A percentile compares a stretch with the other conserved stretches of the same genome.
These are phyloP conservation scores for Coregonus sp. DNA, from an alignment of 2,797 vertebrate genomes.

Conservation along the genomic window DNA sequence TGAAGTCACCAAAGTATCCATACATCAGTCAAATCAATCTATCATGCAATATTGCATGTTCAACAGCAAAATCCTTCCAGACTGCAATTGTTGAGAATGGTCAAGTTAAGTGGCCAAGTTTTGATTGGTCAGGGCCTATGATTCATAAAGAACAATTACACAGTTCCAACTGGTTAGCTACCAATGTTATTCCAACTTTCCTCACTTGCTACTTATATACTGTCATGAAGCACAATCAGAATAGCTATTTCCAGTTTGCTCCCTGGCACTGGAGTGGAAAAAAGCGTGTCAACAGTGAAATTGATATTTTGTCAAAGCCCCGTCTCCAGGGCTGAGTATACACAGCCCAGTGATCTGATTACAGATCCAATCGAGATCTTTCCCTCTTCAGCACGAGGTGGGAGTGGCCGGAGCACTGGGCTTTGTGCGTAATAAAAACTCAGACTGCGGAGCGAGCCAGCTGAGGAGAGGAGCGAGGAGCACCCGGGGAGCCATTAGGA, in stretches of 20 bases:
- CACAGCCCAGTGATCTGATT: slow-evolving; percentile 1
- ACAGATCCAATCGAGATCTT: background rate
- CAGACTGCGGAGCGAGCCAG: slow-evolving; percentile 21
- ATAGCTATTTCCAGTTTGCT: background rate
- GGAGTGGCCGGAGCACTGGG: background rate
- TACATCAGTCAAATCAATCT: background rate
- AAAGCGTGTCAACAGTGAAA: slow-evolving; percentile 2
- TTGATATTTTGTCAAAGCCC: background rate
- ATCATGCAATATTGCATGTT: background rate
- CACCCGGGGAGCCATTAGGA: slow-evolving; percentile 62
- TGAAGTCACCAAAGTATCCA: background rate
- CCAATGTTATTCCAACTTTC: background rate
- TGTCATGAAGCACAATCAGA: background rate
- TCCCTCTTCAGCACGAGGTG: background rate
- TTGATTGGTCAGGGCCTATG: background rate
- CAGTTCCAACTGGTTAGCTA: background rate
- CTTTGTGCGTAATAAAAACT: background rate
- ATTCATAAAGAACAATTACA: background rate
- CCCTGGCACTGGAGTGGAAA: background rate
- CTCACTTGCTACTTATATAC: background rate
- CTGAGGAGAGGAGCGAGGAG: slow-evolving; percentile 45
- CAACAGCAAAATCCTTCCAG: too few relatives aligned
- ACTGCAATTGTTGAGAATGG: too few relatives aligned
- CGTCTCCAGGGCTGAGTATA: background rate
- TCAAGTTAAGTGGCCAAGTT: too few relatives aligned